Percentiles rank a stretch among this genome's conserved stretches.
These are phyloP conservation scores for Oenanthe oenanthe DNA, from an alignment of 2,113 vertebrate species.

Conservation along the genomic window DNA sequence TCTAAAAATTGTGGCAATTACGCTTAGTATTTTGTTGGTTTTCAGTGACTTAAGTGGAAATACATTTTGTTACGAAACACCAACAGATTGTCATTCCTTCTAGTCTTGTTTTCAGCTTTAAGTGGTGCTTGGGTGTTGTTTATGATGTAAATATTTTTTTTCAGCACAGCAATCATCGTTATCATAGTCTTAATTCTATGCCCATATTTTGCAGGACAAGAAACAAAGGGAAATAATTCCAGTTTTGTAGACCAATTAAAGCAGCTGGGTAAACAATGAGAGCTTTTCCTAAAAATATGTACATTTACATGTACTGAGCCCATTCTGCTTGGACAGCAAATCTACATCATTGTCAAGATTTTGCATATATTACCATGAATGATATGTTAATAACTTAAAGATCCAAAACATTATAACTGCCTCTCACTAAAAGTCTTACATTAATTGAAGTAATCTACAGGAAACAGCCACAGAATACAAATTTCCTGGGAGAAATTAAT, in stretches of 20 bases:
- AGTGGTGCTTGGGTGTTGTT: background rate
- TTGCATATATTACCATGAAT: background rate
- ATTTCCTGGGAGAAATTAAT: background rate
- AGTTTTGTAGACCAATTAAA: background rate
- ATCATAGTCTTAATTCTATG: background rate
- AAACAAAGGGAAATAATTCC: constrained; percentile 9
- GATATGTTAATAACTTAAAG: background rate
- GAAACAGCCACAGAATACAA: background rate
- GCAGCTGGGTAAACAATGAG: background rate
- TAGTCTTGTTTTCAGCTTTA: constrained; percentile 14
- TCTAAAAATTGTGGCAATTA: background rate
- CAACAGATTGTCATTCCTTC: constrained; percentile 13
- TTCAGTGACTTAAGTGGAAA: constrained; percentile 1
- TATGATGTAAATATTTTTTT: constrained; percentile 52
- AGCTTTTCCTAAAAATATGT: background rate
- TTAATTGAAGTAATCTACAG: background rate
- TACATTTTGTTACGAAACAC: constrained; percentile 20
- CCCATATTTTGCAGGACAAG: background rate
- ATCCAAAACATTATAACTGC: background rate
- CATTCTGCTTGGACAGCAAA: background rate
- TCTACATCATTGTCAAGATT: background rate
- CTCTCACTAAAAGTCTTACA: background rate
- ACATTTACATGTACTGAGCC: background rate
- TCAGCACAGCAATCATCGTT: background rate
- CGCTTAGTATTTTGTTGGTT: background rate